Conservation (phyloP, 1,140 invertebrate species). For the Acyrthosiphon pisum region DNA sequence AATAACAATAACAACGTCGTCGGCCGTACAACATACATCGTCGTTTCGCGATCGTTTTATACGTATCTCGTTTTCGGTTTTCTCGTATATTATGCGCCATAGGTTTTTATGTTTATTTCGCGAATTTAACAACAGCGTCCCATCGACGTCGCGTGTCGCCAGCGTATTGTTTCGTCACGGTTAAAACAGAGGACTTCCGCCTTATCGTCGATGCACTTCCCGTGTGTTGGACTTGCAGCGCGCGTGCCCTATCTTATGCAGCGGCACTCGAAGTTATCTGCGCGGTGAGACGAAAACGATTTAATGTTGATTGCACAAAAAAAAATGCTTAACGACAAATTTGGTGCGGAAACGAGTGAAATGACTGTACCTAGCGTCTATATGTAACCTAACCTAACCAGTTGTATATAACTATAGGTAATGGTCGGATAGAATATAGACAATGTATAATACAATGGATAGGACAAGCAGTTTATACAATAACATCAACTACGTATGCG, state of each 20-base stretch:
- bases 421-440: too few species aligned
- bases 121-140: background rate
- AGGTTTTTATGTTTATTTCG: background rate
- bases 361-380: too few species aligned
- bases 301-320: background rate
- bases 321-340: too few species aligned
- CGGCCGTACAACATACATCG: too few species aligned
- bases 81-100: too few species aligned
- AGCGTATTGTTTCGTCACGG: background rate
- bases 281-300: background rate
- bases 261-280: background rate
- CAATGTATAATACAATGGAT: too few species aligned
- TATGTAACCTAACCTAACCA: too few species aligned
- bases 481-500: too few species aligned
- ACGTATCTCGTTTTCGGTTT: background rate
- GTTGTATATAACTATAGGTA: too few species aligned
- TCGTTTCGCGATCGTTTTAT: too few species aligned
- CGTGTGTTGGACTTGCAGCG: background rate
- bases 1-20: background rate
- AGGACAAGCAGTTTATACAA: too few species aligned
- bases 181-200: background rate
- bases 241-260: background rate
- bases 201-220: background rate
- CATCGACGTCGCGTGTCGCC: background rate
- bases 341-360: too few species aligned